phyloP scores from a whole-genome alignment of 2,797 vertebrate species.

The Chrosomus eos region DNA sequence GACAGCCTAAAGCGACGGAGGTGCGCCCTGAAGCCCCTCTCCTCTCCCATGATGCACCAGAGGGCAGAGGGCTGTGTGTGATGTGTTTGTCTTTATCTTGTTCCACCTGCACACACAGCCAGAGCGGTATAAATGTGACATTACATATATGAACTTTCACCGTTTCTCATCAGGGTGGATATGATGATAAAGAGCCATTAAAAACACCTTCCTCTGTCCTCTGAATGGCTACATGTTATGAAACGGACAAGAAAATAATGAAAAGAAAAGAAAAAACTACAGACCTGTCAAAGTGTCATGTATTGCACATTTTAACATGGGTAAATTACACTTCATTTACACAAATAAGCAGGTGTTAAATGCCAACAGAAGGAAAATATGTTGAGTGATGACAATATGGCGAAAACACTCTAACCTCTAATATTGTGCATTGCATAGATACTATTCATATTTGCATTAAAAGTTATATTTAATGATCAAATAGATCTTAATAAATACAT shows the following conservation, averaged over 20 bases:
- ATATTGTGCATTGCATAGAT: background rate
- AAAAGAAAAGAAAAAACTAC: background rate
- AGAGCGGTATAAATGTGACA: slow-evolving; percentile 16
- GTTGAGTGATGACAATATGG: background rate
- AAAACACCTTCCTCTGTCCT: slow-evolving; percentile 25
- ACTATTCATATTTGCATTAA: background rate
- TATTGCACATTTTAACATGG: background rate
- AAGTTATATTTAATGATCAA: background rate
- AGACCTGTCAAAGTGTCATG: background rate
- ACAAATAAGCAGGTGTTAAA: slow-evolving; percentile 15
- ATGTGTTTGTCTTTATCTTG: slow-evolving; percentile 25
- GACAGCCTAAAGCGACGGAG: slow-evolving; percentile 76
- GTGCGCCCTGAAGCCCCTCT: slow-evolving; percentile 31
- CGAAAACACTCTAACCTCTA: background rate
- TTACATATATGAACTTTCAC: slow-evolving; percentile 13
- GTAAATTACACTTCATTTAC: background rate
- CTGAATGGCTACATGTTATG: slow-evolving; percentile 5
- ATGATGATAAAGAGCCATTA: slow-evolving; percentile 14
- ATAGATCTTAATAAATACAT: background rate
- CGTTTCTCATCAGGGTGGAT: background rate
- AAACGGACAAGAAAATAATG: background rate
- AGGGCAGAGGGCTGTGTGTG: slow-evolving; percentile 21
- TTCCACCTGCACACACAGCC: slow-evolving; percentile 23
- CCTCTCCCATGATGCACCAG: slow-evolving; percentile 45
- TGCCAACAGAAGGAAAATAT: background rate